phyloP scores from a whole-genome alignment of 2,113 vertebrate genomes.

The Nesogale talazaci region DNA sequence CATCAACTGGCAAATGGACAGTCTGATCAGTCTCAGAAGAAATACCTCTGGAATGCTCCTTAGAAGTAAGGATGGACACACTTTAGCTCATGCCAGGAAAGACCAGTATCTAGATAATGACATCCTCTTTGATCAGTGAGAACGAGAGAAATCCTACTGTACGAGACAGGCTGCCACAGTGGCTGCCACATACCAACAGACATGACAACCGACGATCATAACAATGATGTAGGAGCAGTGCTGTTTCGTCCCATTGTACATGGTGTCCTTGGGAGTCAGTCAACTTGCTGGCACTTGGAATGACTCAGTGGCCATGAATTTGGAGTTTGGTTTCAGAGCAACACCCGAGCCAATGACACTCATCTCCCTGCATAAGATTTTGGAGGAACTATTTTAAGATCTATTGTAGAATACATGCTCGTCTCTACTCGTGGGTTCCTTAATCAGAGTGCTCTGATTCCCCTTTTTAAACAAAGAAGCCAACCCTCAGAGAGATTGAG shows the following conservation, averaged over 20 bases:
- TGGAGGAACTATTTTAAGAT: neutral
- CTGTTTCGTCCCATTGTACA: neutral
- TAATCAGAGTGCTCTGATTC: neutral
- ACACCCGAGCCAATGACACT: neutral
- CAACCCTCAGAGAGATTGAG: too few species aligned
- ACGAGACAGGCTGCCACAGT: neutral
- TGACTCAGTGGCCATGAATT: too few species aligned
- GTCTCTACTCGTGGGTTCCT: neutral
- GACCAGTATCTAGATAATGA: neutral
- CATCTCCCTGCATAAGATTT: neutral
- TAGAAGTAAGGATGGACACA: neutral
- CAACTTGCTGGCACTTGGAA: neutral
- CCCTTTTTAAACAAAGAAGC: neutral
- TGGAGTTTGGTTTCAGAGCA: too few species aligned
- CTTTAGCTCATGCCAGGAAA: neutral
- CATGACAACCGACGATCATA: too few species aligned
- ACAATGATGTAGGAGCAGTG: neutral
- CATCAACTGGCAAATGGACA: neutral
- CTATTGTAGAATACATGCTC: neutral
- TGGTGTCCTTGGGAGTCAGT: neutral
- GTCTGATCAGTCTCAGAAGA: neutral
- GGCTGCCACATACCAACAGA: neutral
- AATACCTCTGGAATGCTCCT: neutral
- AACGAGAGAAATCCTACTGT: neutral
- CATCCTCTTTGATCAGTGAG: neutral